These are phyloP conservation scores for Noctua fimbriata DNA, from an alignment of 2,888 invertebrate species.

Conservation along the genomic window DNA sequence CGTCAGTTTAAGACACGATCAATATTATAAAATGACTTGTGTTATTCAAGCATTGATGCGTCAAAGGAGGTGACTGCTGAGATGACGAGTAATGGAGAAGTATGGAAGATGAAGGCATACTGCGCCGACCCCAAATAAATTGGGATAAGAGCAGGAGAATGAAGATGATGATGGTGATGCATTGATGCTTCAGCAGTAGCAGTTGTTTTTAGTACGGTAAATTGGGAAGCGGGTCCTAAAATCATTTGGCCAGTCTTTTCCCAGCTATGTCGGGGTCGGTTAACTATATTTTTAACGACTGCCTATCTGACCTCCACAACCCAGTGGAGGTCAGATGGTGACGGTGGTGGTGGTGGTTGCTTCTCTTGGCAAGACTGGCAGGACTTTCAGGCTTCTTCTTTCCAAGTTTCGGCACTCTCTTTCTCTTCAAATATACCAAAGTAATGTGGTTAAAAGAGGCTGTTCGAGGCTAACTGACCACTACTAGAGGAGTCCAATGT, in stretches of 20 bases:
- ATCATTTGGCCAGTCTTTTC: not conserved
- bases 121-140: too few relatives aligned
- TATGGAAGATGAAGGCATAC: too few relatives aligned
- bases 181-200: not conserved
- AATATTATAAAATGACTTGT: constrained; percentile 1
- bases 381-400: not conserved
- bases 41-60: not conserved
- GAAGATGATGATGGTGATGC: too few relatives aligned
- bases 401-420: not conserved
- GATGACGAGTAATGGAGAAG: too few relatives aligned
- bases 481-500: not conserved
- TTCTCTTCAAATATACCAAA: not conserved
- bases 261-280: not conserved
- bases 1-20: constrained; percentile 1
- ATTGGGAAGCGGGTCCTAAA: not conserved
- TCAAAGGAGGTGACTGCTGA: too few relatives aligned
- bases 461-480: not conserved
- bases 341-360: too few relatives aligned
- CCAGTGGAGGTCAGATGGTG: too few relatives aligned
- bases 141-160: too few relatives aligned
- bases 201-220: not conserved
- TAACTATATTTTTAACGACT: not conserved
- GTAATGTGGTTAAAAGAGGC: not conserved
- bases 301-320: not conserved
- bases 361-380: not conserved